Evolutionary conservation across 2,888 invertebrate species (phyloP).

Genomic region (Eupithecia dodoneata): DNA sequence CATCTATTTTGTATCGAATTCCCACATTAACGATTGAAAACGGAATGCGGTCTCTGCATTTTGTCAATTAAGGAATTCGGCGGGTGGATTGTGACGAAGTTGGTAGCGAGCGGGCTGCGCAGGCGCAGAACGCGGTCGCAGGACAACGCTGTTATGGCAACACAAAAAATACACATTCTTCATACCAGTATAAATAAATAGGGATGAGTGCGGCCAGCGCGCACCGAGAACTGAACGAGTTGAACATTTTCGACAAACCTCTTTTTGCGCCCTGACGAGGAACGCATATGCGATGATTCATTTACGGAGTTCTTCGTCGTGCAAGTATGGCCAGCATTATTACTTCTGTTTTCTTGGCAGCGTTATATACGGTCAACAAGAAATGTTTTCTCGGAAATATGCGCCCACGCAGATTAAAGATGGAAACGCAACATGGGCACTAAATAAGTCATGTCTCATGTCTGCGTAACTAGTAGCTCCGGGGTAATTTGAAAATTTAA

Average conservation of each 20-base stretch:
- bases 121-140: slow-evolving; percentile 44
- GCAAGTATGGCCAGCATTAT: slow-evolving; percentile 81
- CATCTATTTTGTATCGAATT: slow-evolving; percentile 68
- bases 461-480: slow-evolving; percentile 70
- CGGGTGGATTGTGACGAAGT: slow-evolving; percentile 60
- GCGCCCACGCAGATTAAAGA: slow-evolving; percentile 82
- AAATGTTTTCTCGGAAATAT: slow-evolving; percentile 82
- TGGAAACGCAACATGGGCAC: slow-evolving; percentile 80
- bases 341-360: slow-evolving; percentile 82
- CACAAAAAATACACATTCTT: slow-evolving; percentile 78
- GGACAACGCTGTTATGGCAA: slow-evolving; percentile 71
- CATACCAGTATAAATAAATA: slow-evolving; percentile 83
- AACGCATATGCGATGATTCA: slow-evolving; percentile 83
- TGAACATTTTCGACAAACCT: slow-evolving; percentile 81
- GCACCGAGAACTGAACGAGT: slow-evolving; percentile 71
- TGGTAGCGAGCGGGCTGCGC: slow-evolving; percentile 4
- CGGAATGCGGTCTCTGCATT: slow-evolving; percentile 74
- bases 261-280: slow-evolving; percentile 79
- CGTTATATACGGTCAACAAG: slow-evolving; percentile 78
- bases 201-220: slow-evolving; percentile 76
- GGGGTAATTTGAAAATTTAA: slow-evolving; percentile 64
- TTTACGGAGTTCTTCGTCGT: slow-evolving; percentile 79
- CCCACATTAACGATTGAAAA: slow-evolving; percentile 70
- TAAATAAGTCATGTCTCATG: slow-evolving; percentile 80
- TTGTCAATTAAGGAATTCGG: slow-evolving; percentile 80